Percentiles rank a stretch among this genome's conserved stretches.
Evolutionary conservation across 2,888 invertebrate genomes (phyloP).

Genomic region (Drosophila mettleri): DNA sequence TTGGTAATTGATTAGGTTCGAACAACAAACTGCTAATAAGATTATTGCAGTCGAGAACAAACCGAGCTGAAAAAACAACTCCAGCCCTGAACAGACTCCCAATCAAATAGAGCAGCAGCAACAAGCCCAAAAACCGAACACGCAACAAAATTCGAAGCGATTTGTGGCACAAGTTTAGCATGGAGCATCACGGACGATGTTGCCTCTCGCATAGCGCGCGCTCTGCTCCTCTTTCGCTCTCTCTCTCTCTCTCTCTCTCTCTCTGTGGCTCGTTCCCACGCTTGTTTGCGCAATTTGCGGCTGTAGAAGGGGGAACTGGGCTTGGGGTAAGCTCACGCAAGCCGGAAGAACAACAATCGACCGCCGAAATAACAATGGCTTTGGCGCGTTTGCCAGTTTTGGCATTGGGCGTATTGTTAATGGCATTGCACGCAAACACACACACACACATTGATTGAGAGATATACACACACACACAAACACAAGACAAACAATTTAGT

Average conservation of each 20-base stretch:
- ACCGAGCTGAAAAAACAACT: slow-evolving; percentile 82
- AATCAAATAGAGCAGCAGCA: slow-evolving; percentile 18
- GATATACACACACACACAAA: slow-evolving; percentile 24
- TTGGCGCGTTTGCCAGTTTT: slow-evolving; percentile 78
- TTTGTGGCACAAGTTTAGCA: slow-evolving; percentile 76
- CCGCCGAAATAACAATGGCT: slow-evolving; percentile 80
- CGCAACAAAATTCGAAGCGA: slow-evolving; percentile 82
- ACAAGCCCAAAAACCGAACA: slow-evolving; percentile 60
- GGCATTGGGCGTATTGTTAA: slow-evolving; percentile 81
- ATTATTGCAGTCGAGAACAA: slow-evolving; percentile 84
- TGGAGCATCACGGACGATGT: slow-evolving; percentile 48
- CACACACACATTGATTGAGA: slow-evolving; percentile 7
- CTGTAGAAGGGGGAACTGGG: slow-evolving; percentile 11
- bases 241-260: slow-evolving; percentile 5
- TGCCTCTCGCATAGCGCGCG: slow-evolving; percentile 9
- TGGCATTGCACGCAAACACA: slow-evolving; percentile 66
- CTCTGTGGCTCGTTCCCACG: slow-evolving; percentile 50
- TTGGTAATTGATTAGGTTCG: slow-evolving; percentile 86
- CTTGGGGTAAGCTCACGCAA: slow-evolving; percentile 75
- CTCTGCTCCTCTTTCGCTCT: slow-evolving; percentile 9
- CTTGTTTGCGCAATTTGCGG: slow-evolving; percentile 79
- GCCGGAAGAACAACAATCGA: slow-evolving; percentile 80
- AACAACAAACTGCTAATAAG: slow-evolving; percentile 85
- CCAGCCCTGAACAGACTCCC: slow-evolving; percentile 24
- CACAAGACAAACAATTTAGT: slow-evolving; percentile 74